phyloP scores from a whole-genome alignment of 2,888 invertebrate species.

The Luperina nickerlii region DNA sequence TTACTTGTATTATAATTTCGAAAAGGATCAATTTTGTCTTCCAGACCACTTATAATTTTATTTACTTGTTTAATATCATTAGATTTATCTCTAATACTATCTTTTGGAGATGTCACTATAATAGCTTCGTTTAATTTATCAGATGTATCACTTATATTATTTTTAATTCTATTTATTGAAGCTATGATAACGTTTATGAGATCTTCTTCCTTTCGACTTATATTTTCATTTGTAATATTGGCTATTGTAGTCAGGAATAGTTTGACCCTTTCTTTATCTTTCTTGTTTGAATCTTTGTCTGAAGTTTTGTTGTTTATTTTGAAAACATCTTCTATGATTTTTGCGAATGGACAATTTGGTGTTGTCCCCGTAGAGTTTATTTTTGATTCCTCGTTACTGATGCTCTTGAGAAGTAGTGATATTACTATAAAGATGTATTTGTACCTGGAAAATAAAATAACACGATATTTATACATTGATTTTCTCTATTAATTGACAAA shows the following conservation, averaged over 20 bases:
- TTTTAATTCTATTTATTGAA: slow-evolving; percentile 86
- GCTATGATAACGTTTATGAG: slow-evolving; percentile 85
- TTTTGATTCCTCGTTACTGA: slow-evolving; percentile 66
- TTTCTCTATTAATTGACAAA: background rate
- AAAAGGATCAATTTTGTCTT: slow-evolving; percentile 78
- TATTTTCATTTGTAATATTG: slow-evolving; percentile 80
- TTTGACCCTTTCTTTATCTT: slow-evolving; percentile 89
- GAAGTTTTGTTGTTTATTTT: slow-evolving; percentile 80
- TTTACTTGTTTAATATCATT: slow-evolving; percentile 66
- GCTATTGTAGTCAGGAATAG: slow-evolving; percentile 90
- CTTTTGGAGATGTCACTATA: slow-evolving; percentile 75
- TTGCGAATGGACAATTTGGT: slow-evolving; percentile 83
- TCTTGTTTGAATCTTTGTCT: slow-evolving; percentile 66
- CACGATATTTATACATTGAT: slow-evolving; percentile 8
- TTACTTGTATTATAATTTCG: slow-evolving; percentile 32
- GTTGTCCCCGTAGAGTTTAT: slow-evolving; percentile 67
- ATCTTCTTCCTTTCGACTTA: slow-evolving; percentile 80
- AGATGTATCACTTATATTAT: slow-evolving; percentile 77
- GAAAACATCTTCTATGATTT: slow-evolving; percentile 86
- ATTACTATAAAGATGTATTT: slow-evolving; percentile 75
- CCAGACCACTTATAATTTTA: slow-evolving; percentile 82
- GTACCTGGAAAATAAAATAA: slow-evolving; percentile 74
- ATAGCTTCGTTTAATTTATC: slow-evolving; percentile 85
- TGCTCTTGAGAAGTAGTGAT: slow-evolving; percentile 62
- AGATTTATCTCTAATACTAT: slow-evolving; percentile 52